phyloP scores from a whole-genome alignment of 2,113 vertebrate genomes.

The Martes martes region DNA sequence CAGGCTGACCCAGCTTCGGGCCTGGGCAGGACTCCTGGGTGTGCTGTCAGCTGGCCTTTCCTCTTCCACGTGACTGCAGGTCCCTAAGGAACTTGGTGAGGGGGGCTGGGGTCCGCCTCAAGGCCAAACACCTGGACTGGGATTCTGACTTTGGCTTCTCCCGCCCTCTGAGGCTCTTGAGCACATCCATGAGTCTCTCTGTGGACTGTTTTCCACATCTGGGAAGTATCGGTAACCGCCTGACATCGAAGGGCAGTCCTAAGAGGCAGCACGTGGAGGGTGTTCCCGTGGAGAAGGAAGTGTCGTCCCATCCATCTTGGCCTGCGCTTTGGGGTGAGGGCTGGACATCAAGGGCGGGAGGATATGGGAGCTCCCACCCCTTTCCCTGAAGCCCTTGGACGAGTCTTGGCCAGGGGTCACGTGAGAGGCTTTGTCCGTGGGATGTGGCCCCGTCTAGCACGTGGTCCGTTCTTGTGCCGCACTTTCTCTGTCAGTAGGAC shows the following conservation, averaged over 20 bases:
- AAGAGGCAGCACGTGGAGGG: not conserved
- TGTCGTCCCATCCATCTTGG: fast-evolving
- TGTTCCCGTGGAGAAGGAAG: not conserved
- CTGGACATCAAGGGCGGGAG: not conserved
- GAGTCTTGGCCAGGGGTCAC: not conserved
- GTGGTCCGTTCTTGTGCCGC: not conserved
- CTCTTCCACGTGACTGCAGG: not conserved
- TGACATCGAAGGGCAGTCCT: not conserved
- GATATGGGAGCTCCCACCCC: not conserved
- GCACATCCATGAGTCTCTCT: not conserved
- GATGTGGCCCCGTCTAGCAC: not conserved
- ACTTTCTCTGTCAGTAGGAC: not conserved
- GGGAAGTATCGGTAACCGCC: no score
- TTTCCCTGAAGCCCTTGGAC: not conserved
- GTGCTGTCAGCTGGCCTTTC: not conserved
- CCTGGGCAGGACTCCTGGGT: not conserved
- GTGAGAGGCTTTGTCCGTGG: not conserved
- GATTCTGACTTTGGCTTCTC: not conserved
- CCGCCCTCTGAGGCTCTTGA: not conserved
- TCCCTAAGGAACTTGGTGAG: not conserved
- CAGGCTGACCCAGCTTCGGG: not conserved
- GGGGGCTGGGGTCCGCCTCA: not conserved
- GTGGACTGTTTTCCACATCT: not conserved
- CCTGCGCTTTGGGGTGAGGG: fast-evolving
- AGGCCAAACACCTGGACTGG: not conserved